phyloP scores from a whole-genome alignment of 2,797 vertebrate species.

The Coranthus polyacanthus region DNA sequence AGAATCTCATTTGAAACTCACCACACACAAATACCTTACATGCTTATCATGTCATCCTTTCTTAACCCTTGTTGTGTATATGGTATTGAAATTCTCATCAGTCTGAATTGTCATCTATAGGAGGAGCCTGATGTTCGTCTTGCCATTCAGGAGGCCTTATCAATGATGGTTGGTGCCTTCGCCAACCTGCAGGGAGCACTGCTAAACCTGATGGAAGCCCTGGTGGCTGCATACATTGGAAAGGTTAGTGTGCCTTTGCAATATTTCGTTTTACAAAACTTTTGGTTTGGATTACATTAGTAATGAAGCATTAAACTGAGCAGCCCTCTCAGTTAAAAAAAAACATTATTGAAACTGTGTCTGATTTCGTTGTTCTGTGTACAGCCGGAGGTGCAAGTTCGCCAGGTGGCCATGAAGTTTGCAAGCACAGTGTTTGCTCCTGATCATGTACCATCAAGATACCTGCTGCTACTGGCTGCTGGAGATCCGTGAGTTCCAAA shows the following conservation, averaged over 20 bases:
- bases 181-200: slow-evolving; percentile 95
- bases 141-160: slow-evolving; percentile 97
- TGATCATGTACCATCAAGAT: slow-evolving; percentile 97
- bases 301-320: background rate
- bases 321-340: no score
- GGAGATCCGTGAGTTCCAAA: slow-evolving; percentile 93
- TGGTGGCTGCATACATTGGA: slow-evolving; percentile 95
- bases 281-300: background rate
- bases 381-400: slow-evolving; percentile 97
- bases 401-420: slow-evolving; percentile 98
- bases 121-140: slow-evolving; percentile 96
- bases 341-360: no score
- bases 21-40: background rate
- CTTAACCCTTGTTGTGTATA: background rate
- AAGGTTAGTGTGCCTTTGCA: slow-evolving; percentile 83
- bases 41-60: background rate
- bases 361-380: no score
- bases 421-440: slow-evolving; percentile 94
- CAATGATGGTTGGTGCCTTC: slow-evolving; percentile 98
- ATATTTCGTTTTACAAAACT: background rate
- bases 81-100: slow-evolving; percentile 1
- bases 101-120: slow-evolving; percentile 73
- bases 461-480: slow-evolving; percentile 94
- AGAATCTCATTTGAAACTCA: background rate
- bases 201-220: slow-evolving; percentile 97